phyloP scores from a whole-genome alignment of 2,113 vertebrate species.

The Sitta europaea region DNA sequence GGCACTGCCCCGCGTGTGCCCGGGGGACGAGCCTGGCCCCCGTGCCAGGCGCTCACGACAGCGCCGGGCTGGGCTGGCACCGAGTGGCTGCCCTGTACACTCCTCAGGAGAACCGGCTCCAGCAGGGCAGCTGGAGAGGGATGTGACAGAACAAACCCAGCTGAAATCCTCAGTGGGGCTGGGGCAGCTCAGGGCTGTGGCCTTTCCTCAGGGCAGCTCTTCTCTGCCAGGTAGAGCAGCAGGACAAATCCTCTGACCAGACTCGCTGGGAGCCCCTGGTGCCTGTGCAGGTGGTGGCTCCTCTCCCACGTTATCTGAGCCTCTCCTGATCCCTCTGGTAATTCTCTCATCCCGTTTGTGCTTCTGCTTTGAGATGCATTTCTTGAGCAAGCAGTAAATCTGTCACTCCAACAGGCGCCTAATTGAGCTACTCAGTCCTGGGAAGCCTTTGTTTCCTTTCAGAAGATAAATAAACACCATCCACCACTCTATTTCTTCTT shows the following conservation, averaged over 20 bases:
- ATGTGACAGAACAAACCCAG: background rate
- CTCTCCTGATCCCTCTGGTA: background rate
- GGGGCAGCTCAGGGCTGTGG: background rate
- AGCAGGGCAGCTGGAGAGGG: conserved; percentile 4
- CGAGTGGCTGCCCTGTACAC: conserved; percentile 34
- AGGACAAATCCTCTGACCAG: rapidly evolving
- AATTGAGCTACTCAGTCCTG: background rate
- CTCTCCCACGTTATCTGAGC: background rate
- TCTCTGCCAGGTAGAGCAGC: background rate
- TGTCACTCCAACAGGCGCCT: background rate
- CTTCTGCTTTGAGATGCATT: background rate
- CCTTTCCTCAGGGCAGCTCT: rapidly evolving
- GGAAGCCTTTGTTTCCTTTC: background rate
- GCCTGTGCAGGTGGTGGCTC: background rate
- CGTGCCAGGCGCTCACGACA: background rate
- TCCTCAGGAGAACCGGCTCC: background rate
- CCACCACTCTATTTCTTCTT: background rate
- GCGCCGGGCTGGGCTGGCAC: background rate
- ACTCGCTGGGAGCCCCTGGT: background rate
- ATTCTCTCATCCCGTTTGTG: background rate
- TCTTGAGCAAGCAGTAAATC: background rate
- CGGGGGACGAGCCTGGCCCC: too few relatives aligned
- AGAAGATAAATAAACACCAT: background rate
- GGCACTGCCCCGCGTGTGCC: background rate
- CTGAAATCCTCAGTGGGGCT: background rate